A percentile compares a stretch with the other conserved stretches of the same genome.
These are phyloP conservation scores for Polylopha cassiicola DNA, from an alignment of 2,888 invertebrate genomes.

Conservation along the genomic window DNA sequence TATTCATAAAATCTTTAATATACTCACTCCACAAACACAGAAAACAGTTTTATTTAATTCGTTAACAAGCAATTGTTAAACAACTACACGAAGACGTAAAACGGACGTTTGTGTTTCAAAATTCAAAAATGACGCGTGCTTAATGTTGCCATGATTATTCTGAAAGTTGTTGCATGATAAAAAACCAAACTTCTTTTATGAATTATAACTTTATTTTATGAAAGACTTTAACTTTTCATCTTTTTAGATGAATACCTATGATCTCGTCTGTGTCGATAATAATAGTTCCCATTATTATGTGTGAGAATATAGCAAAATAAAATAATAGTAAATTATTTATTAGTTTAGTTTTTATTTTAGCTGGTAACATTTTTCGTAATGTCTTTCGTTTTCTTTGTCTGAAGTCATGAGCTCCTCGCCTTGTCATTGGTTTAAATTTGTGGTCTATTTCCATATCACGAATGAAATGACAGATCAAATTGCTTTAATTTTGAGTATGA, in stretches of 20 bases:
- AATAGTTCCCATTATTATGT: too few species aligned
- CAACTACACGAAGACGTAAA: conserved; percentile 2
- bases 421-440: too few species aligned
- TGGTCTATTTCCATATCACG: too few species aligned
- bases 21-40: conserved; percentile 27
- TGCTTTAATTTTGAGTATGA: too few species aligned
- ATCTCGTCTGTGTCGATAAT: too few species aligned
- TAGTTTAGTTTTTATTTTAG: background rate
- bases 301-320: too few species aligned
- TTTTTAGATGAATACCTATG: too few species aligned
- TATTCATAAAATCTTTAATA: conserved; percentile 10
- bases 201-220: background rate
- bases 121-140: conserved; percentile 36
- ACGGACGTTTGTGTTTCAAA: conserved; percentile 34
- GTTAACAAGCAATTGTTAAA: conserved; percentile 7
- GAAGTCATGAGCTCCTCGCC: too few species aligned
- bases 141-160: conserved; percentile 31
- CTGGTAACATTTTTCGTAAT: conserved; percentile 9
- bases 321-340: too few species aligned
- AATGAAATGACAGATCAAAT: too few species aligned
- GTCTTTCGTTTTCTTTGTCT: conserved; percentile 6
- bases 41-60: conserved; percentile 5
- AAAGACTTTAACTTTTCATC: background rate
- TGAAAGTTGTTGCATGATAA: too few species aligned
- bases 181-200: conserved; percentile 11